Conservation (phyloP, 2,888 invertebrate genomes). For the Cheilosia vulpina region DNA sequence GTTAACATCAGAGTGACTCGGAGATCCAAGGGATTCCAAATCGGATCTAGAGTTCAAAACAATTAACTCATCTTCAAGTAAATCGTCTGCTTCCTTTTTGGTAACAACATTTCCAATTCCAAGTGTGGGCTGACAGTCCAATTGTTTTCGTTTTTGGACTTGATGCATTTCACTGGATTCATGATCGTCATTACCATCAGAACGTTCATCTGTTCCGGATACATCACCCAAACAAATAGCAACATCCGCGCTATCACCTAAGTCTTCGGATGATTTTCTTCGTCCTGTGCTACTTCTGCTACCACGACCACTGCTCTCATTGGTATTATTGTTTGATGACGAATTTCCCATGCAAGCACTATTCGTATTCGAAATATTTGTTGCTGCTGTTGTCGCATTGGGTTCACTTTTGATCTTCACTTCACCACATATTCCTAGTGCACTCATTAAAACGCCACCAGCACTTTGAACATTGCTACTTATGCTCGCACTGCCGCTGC, state of each 20-base stretch:
- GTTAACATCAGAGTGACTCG: slow-evolving; percentile 83
- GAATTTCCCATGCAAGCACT: slow-evolving; percentile 78
- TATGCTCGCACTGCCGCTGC: slow-evolving; percentile 76
- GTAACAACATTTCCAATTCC: slow-evolving; percentile 76
- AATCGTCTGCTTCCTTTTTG: slow-evolving; percentile 82
- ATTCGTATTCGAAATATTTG: slow-evolving; percentile 84
- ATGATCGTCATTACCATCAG: slow-evolving; percentile 60
- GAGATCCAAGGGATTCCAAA: slow-evolving; percentile 86
- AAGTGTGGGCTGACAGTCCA: slow-evolving; percentile 11
- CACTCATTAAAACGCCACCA: slow-evolving; percentile 20
- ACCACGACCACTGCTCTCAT: slow-evolving; percentile 52
- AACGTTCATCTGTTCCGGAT: slow-evolving; percentile 18
- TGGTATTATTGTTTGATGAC: slow-evolving; percentile 77
- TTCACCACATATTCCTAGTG: slow-evolving; percentile 79
- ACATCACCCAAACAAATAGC: slow-evolving; percentile 27
- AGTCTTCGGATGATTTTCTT: slow-evolving; percentile 76
- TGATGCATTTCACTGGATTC: slow-evolving; percentile 45
- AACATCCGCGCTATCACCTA: slow-evolving; percentile 59
- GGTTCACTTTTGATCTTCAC: slow-evolving; percentile 82
- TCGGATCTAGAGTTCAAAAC: slow-evolving; percentile 82
- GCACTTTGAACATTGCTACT: slow-evolving; percentile 81
- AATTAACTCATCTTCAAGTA: slow-evolving; percentile 82
- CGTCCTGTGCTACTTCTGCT: slow-evolving; percentile 78
- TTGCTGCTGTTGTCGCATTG: slow-evolving; percentile 77
- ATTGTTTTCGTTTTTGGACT: slow-evolving; percentile 39